Base-by-base conservation (phyloP, 2,888 invertebrate species). In the Scelioninae gen. 2 region DNA sequence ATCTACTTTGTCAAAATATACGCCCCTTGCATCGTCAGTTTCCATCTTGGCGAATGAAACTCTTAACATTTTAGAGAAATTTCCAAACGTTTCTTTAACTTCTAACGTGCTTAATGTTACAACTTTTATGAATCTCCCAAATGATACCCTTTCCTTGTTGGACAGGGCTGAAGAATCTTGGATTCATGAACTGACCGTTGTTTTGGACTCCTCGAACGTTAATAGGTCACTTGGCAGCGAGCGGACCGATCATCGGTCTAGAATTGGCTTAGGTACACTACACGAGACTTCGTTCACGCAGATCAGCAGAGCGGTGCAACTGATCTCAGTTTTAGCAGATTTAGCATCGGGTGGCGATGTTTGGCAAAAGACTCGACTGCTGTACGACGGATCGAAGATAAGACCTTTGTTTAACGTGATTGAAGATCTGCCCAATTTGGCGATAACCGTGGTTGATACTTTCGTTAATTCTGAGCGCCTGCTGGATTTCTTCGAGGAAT, bases 361-460 rank as follows among this genome's bases (percentile, higher is more conserved):
- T 25, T 85, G 84, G 84, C 79, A 81, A 22, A 84, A 82, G 41
- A 58, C 83, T 16, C 76, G 81, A 2, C 57, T 55, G 5, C 74
- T 75, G 7, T 80, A 82, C 60, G 82, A 84, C 18, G 74, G 58
- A n/a, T 80, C 84, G 2, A 78, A 75, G 37, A 57, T 82, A 18
- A 79, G 79, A 52, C 74, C 81, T 0, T 5, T 82, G 3, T 73
- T 84, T 11, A 80, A 77, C 10, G 70, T 85, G 10, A 64, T 80
- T 9, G 84, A 85, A 39, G 84, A 85, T 39, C 57, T 78, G 22
- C 85, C 85, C 10, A 84, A 82, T 75, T 74, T 85, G 19, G 50
- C 77, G 5, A 63, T 84, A 16, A 81, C 82, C 19, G 64, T 70
- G 2, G 67, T 80, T 28, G 81, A 85, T 45, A 84, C 85, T 9